Percentiles rank a stretch among this genome's conserved stretches.
phyloP scores from a whole-genome alignment of 2,797 vertebrate genomes.

The Crossoptilon crossoptilon region DNA sequence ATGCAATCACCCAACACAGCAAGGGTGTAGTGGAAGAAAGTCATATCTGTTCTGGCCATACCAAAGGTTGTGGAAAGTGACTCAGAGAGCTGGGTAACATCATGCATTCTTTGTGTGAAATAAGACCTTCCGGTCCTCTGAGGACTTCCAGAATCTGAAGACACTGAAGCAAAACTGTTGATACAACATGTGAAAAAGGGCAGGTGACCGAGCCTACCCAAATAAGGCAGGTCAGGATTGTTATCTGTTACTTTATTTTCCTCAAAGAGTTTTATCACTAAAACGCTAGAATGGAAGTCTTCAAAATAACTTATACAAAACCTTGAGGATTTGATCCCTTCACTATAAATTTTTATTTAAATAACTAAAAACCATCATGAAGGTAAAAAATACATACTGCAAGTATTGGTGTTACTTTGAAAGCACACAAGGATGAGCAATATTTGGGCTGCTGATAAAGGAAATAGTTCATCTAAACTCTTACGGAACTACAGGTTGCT shows the following conservation, averaged over 20 bases:
- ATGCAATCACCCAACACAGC: not conserved
- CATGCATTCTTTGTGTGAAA: accelerated
- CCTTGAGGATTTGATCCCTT: not conserved
- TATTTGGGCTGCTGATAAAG: not conserved
- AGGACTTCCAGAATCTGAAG: not conserved
- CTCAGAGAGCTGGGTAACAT: not conserved
- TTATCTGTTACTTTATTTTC: not conserved
- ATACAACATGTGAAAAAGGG: not conserved
- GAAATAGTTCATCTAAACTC: not conserved
- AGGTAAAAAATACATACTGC: not conserved
- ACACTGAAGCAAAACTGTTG: not conserved
- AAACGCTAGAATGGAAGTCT: not conserved
- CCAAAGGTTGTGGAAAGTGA: not conserved
- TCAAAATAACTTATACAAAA: not conserved
- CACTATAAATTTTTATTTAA: not conserved
- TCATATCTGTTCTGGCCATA: accelerated
- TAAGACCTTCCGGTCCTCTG: not conserved
- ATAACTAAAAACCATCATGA: not conserved
- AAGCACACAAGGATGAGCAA: not conserved
- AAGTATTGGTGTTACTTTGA: not conserved
- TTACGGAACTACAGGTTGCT: not conserved
- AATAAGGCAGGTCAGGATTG: not conserved
- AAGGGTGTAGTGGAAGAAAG: not conserved
- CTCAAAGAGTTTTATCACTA: not conserved
- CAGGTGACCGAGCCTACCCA: not conserved